Percentiles rank a stretch among this genome's conserved stretches.
These are phyloP conservation scores for Rhodophaea formosa DNA, from an alignment of 2,888 invertebrate species.

Conservation along the genomic window DNA sequence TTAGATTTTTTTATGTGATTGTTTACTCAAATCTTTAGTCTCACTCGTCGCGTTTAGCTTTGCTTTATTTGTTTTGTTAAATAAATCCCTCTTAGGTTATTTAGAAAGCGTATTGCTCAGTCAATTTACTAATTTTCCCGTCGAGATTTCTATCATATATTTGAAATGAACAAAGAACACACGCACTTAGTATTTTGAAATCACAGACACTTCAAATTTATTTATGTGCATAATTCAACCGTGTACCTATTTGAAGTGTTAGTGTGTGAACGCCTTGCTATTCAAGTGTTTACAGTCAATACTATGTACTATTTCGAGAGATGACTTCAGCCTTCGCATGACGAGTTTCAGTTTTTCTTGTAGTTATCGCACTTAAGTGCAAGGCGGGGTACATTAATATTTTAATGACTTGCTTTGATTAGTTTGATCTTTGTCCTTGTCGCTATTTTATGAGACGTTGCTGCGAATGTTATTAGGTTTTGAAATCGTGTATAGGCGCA, in stretches of 20 bases:
- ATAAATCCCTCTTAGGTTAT: too few relatives aligned
- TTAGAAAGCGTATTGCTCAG: too few relatives aligned
- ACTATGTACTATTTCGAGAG: slow-evolving; percentile 48
- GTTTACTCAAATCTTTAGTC: too few relatives aligned
- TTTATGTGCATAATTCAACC: slow-evolving; percentile 1
- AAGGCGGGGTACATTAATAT: slow-evolving; percentile 31
- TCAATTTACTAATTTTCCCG: too few relatives aligned
- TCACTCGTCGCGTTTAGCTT: too few relatives aligned
- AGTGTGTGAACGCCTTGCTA: slow-evolving; percentile 3
- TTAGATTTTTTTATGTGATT: too few relatives aligned
- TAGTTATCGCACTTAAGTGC: slow-evolving; percentile 27
- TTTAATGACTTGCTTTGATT: slow-evolving; percentile 20
- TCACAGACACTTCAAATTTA: not conserved
- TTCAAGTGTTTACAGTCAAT: slow-evolving; percentile 43
- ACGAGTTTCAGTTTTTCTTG: slow-evolving; percentile 40
- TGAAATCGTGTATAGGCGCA: not conserved
- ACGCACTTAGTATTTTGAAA: too few relatives aligned
- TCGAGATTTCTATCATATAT: too few relatives aligned
- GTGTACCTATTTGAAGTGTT: not conserved
- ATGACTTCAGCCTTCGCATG: slow-evolving; percentile 43
- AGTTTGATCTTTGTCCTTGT: not conserved
- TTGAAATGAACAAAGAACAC: too few relatives aligned
- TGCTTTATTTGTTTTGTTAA: too few relatives aligned
- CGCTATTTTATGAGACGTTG: not conserved
- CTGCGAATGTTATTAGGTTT: not conserved